Base-by-base conservation (phyloP, 2,113 vertebrate species). In the Corythoichthys haematopterus region DNA sequence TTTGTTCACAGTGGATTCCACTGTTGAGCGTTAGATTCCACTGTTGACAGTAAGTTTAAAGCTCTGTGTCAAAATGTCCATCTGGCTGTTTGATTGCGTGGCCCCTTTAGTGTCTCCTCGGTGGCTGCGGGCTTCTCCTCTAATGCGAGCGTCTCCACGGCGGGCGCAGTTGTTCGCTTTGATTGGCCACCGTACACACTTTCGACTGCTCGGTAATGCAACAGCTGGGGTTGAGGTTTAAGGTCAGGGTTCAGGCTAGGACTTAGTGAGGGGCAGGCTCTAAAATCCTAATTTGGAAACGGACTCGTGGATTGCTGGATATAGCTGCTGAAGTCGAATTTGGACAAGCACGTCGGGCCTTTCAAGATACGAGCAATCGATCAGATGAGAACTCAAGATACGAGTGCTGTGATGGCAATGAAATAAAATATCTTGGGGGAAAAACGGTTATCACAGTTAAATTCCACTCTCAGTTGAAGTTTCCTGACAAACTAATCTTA, bases 1-100 rank as follows among this genome's bases (percentile, higher is more conserved):
- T 89, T 89, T 88, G 88, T 89, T 87, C 86, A 69, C 85, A 77
- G 88, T 84, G 85, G 88, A 89, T 87, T 88, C 85, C 86, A 85
- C 85, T 81, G 85, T 84, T 81, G 85, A 89, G 85, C 87, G 82
- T 85, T 82, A 87, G 84, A 89, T 89, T 89, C 87, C 87, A 89
- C 86, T 89, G 88, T 88, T 89, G 86, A 89, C 88, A 87, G 86
- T 73, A 85, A 82, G 88, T 88, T 88, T 88, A 88, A 87, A 89
- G 88, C 82, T 78, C 75, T 80, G 76, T 89, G 88, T 89, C 86
- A 85, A 86, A 88, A 85, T 80, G 86, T 87, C 84, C 85, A 87
- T 86, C 82, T 85, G 84, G 84, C 83, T 86, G 86, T 90, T 88
- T 88, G 75, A 86, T 88, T 84, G 83, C 87, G 83, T 65, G 76